Base-by-base conservation (phyloP, 2,113 vertebrate genomes). In the Micronycteris hirsuta region DNA sequence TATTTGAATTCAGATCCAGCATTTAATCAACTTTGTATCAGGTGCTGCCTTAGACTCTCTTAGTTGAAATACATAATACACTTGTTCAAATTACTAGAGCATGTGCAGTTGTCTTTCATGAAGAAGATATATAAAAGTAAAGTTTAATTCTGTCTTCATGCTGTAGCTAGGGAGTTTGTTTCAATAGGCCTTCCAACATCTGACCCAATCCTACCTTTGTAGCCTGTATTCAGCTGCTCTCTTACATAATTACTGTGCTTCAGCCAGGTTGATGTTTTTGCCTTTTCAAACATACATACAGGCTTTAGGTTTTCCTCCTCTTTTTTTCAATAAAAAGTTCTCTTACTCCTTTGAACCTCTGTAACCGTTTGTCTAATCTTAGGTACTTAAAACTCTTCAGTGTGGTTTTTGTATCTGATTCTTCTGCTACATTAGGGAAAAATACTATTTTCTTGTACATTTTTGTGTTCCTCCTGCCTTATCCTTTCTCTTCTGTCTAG, bases 131-230 rank as follows among this genome's bases (percentile, higher is more conserved):
- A 20, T 82, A 49, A 94, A 96, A 80, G 20, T 83, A 16, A 85
- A 78, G 28, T 61, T 88, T 90, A 73, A 68, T 93, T 94, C 2
- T 96, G 1, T 80, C 41, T 77, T 96, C 56, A 33, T 81, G 11
- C 56, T 86, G 33, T 88, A 88, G 88, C 31, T 58, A 78, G 67
- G 54, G n/a, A 78, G 54, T 94, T 92, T 83, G 45, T 96, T 97
- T 95, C 15, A 94, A 22, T 54, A 92, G n/a, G 38, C 63, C 8
- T 4, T 86, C 3, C 52, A 81, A 17, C 13, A 5, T 95, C 47
- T 95, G 76, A 91, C 8, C 31, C 41, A 26, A 1, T 49, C 63
- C 70, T 93, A 36, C 10, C 16, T 85, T 92, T 97, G 63, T 41
- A 77, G n/a, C 81, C 52, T 82, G 28, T 54, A 8, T 81, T 89